Evolutionary conservation across 2,113 vertebrate genomes (phyloP).

Genomic region (Siniperca chuatsi): DNA sequence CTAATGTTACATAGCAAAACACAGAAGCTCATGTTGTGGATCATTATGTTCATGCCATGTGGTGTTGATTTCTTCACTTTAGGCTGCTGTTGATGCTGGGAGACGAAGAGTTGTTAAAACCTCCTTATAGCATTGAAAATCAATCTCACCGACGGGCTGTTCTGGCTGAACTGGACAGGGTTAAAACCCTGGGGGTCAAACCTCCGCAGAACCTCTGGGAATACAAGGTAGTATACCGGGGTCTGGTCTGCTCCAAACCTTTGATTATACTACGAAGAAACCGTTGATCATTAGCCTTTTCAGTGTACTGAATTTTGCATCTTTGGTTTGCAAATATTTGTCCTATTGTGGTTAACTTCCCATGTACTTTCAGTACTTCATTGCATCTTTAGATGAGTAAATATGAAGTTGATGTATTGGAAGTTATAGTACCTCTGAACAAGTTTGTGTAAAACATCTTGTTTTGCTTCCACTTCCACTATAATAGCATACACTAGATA

Average conservation of each 20-base stretch:
- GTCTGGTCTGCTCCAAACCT: not conserved
- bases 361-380: not conserved
- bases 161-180: constrained; percentile 87
- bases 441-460: not conserved
- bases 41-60: not conserved
- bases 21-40: not conserved
- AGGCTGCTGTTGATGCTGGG: constrained; percentile 91
- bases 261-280: not conserved
- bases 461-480: not conserved
- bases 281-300: not conserved
- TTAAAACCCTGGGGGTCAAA: constrained; percentile 89
- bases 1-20: not conserved
- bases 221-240: constrained; percentile 88
- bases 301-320: not conserved
- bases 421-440: not conserved
- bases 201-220: constrained; percentile 96
- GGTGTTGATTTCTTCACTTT: constrained; percentile 28
- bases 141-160: constrained; percentile 90
- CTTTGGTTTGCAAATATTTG: not conserved
- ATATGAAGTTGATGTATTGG: not conserved
- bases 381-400: not conserved
- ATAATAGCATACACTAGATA: not conserved
- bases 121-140: constrained; percentile 88
- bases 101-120: constrained; percentile 89
- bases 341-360: not conserved